Evolutionary conservation across 2,113 vertebrate genomes (phyloP), one percentile per base, ranked within the genome.

Genomic region (Poeciliopsis prolifica): DNA sequence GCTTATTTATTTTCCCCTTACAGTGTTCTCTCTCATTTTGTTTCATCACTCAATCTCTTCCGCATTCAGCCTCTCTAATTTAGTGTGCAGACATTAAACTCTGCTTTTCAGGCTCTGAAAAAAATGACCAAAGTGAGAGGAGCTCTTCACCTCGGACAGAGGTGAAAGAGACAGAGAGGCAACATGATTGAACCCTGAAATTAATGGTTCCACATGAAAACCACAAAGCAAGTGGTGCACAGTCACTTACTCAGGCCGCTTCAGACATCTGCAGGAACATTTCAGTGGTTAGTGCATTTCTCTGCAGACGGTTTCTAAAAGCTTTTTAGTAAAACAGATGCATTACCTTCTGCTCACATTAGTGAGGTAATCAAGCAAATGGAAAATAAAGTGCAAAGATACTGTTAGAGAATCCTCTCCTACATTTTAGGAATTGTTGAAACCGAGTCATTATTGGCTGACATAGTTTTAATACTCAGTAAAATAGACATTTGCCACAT

Each of bases 331-430:
- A 79, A 80, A 91, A 87, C 79, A 91, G 85, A 74, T 69, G 65
- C 67, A 85, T 84, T 82, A 86, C 79, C 78, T 84, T 72, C 80
- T 80, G 81, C 66, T 87, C 84, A 84, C 77, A 78, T 85, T 84
- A 86, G 84, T 73, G 63, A 81, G 66, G 28, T 48, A 48, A 44
- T 77, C 68, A 75, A 68, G 42, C 60, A 70, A 75, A 74, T 66
- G 37, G 9, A 44, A 42, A 29, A 62, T 24, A 4, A 9, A 68
- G 15, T 15, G 28, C 14, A 22, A 30, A 70, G 69, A 65, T 5
- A 48, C 13, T 61, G 60, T 48, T 42, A 61, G 35, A 33, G 42
- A 66, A 35, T 51, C 44, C 5, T 58, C 73, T 37, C 37, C 15
- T 42, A 40, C 31, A 40, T 68, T n/a, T 28, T 40, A n/a, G 3